Conservation (phyloP, 1,140 invertebrate species). For the Neocloeon triangulifer region DNA sequence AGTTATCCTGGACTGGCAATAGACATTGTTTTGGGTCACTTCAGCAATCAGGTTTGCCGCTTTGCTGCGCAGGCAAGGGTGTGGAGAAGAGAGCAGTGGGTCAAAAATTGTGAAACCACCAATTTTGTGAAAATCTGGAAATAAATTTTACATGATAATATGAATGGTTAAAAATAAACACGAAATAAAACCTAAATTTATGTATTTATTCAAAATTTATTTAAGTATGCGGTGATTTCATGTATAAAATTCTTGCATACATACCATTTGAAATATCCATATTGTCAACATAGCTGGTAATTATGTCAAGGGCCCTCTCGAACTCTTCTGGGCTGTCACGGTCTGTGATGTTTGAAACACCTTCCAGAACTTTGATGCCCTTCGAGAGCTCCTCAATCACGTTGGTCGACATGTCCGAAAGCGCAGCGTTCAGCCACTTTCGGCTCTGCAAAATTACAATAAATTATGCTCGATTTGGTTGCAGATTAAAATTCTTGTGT, state of each 20-base stretch:
- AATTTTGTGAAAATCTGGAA: slow-evolving; percentile 56
- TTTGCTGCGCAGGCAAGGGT: slow-evolving; percentile 30
- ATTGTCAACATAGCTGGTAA: slow-evolving; percentile 38
- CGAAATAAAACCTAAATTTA: slow-evolving; percentile 2
- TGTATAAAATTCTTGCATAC: slow-evolving; percentile 7
- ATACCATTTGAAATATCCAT: slow-evolving; percentile 49
- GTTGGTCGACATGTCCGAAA: slow-evolving; percentile 38
- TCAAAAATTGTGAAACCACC: slow-evolving; percentile 47
- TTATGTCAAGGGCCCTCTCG: slow-evolving; percentile 28
- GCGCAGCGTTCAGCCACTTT: slow-evolving; percentile 39
- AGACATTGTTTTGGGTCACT: slow-evolving; percentile 56
- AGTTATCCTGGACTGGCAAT: slow-evolving; percentile 39
- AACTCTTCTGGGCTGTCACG: slow-evolving; percentile 26
- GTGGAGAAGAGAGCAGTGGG: slow-evolving; percentile 33
- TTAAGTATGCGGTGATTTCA: background rate
- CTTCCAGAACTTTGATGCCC: slow-evolving; percentile 28
- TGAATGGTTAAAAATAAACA: background rate
- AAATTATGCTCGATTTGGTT: too few species aligned
- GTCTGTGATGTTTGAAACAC: slow-evolving; percentile 23
- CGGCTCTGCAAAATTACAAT: slow-evolving; percentile 26
- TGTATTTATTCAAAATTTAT: background rate
- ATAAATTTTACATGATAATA: background rate
- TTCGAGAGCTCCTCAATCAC: slow-evolving; percentile 35
- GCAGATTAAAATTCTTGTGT: too few species aligned
- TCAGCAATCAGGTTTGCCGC: slow-evolving; percentile 43